Conservation (phyloP, 2,888 invertebrate species). For the Drosophila helvetica region DNA sequence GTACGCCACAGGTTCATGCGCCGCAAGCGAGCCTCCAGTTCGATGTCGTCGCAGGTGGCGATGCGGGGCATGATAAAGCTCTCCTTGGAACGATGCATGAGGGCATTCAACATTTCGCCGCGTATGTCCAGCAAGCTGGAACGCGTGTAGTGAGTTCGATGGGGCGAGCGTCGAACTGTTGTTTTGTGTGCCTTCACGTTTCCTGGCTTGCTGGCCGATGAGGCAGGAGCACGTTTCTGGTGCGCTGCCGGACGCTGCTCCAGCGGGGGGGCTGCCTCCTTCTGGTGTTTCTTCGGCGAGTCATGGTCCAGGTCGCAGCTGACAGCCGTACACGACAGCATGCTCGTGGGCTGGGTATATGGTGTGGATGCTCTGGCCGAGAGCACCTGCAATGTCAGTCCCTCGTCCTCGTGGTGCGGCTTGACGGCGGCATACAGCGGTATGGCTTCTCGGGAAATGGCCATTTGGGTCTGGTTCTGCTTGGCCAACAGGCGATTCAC, state of each 20-base stretch:
- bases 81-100: conserved; percentile 56
- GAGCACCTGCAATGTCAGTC: conserved; percentile 72
- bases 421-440: conserved; percentile 59
- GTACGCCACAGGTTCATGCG: conserved; percentile 73
- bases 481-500: conserved; percentile 60
- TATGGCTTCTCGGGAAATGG: conserved; percentile 64
- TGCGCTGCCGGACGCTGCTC: conserved; percentile 8
- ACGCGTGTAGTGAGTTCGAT: conserved; percentile 65
- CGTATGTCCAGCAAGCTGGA: conserved; percentile 74
- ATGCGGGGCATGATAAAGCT: conserved; percentile 67
- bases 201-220: conserved; percentile 5
- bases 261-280: background rate
- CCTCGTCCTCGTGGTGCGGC: conserved; percentile 70
- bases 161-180: background rate
- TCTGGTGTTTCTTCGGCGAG: conserved; percentile 30
- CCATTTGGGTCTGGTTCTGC: conserved; percentile 38
- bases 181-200: conserved; percentile 36
- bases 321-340: conserved; percentile 69
- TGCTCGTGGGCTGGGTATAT: conserved; percentile 69
- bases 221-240: conserved; percentile 16
- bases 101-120: conserved; percentile 64
- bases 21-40: conserved; percentile 76
- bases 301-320: conserved; percentile 75
- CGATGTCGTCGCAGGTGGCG: conserved; percentile 79
- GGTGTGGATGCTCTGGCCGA: conserved; percentile 82